Percentiles rank a stretch among this genome's conserved stretches.
These are phyloP conservation scores for Helobdella robusta DNA, from an alignment of 2,888 invertebrate species.

Conservation along the genomic window DNA sequence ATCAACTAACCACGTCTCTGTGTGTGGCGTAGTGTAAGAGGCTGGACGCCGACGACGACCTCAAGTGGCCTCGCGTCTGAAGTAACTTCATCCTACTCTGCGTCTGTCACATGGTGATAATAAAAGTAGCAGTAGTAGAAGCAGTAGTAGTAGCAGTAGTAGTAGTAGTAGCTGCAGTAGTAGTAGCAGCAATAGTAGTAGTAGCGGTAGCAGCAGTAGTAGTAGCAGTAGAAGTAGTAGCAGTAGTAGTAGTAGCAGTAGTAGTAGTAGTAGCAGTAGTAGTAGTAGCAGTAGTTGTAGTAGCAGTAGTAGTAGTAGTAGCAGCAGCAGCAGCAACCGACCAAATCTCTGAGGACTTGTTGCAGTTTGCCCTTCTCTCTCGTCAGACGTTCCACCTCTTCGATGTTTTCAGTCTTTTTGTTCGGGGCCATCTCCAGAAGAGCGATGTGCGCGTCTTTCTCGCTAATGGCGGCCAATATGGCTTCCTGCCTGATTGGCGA, in stretches of 20 bases:
- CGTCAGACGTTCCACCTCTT: conserved; percentile 60
- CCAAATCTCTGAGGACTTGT: conserved; percentile 47
- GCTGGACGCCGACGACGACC: conserved; percentile 27
- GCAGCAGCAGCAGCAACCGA: conserved; percentile 34
- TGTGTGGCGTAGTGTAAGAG: conserved; percentile 26
- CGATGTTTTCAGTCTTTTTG: conserved; percentile 43
- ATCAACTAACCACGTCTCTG: conserved; percentile 18
- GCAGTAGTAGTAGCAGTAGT: conserved; percentile 3
- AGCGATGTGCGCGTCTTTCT: conserved; percentile 78
- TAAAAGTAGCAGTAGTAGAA: conserved; percentile 11
- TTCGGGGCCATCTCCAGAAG: conserved; percentile 59
- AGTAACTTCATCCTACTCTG: conserved; percentile 34
- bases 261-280: conserved; percentile 18
- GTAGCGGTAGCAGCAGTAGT: conserved; percentile 1
- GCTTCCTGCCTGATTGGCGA: conserved; percentile 80
- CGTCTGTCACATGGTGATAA: conserved; percentile 29
- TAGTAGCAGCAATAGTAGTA: background rate
- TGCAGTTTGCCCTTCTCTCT: conserved; percentile 62
- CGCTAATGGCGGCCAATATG: conserved; percentile 70
- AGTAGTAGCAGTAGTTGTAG: conserved; percentile 16
- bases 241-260: conserved; percentile 14
- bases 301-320: conserved; percentile 11
- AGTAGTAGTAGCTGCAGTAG: background rate
- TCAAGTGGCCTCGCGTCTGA: conserved; percentile 29
- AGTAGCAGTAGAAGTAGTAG: conserved; percentile 1